These are phyloP conservation scores for Napeogenes sylphis DNA, from an alignment of 2,888 invertebrate genomes.

Conservation along the genomic window DNA sequence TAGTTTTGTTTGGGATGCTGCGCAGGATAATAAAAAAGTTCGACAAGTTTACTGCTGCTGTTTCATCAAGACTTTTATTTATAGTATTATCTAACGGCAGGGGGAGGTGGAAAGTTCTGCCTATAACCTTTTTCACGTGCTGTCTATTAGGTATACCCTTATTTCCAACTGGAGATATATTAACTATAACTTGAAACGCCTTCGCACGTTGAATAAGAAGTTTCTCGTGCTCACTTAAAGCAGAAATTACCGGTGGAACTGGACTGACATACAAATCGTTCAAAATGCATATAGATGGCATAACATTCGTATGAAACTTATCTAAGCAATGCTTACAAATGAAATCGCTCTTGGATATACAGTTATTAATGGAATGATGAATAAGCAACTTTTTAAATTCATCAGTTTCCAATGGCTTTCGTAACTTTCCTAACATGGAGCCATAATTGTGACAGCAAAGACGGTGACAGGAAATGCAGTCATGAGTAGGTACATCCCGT, in stretches of 20 bases:
- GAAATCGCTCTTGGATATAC: too few relatives aligned
- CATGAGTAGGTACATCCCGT: too few relatives aligned
- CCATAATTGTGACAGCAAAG: too few relatives aligned
- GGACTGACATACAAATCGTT: neutral
- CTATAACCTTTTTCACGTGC: slow-evolving; percentile 29
- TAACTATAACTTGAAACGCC: slow-evolving; percentile 43
- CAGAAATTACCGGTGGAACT: slow-evolving; percentile 6
- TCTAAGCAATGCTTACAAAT: too few relatives aligned
- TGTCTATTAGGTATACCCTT: slow-evolving; percentile 35
- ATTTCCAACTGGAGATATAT: slow-evolving; percentile 41
- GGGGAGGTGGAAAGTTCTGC: slow-evolving; percentile 35
- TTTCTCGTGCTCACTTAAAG: slow-evolving; percentile 21
- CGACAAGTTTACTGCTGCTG: slow-evolving; percentile 40
- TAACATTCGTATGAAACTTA: too few relatives aligned
- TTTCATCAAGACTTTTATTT: too few relatives aligned
- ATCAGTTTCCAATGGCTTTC: too few relatives aligned
- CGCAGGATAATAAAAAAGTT: slow-evolving; percentile 33
- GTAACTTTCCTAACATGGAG: too few relatives aligned
- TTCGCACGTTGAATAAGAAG: slow-evolving; percentile 36
- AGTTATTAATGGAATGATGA: too few relatives aligned
- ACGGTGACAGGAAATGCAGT: too few relatives aligned
- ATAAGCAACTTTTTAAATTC: too few relatives aligned
- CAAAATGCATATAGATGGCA: neutral
- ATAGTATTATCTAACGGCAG: slow-evolving; percentile 43
- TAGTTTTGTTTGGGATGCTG: too few relatives aligned